Percentiles rank a stretch among this genome's conserved stretches.
phyloP scores from a whole-genome alignment of 2,797 vertebrate genomes.

The Pempheris klunzingeri region DNA sequence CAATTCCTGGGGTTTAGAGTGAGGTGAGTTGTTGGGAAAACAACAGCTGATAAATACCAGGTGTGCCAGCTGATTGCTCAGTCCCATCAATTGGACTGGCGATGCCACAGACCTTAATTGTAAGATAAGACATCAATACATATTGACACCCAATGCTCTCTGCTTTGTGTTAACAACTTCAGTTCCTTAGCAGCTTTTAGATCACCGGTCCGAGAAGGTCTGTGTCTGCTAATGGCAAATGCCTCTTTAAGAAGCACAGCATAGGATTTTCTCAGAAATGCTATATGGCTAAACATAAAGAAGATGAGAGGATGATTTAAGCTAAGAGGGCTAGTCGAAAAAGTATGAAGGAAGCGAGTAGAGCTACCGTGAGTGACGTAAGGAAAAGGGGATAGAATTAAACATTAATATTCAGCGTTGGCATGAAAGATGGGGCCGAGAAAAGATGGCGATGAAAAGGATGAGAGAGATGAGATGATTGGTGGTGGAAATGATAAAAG shows the following conservation, averaged over 20 bases:
- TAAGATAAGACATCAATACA: not conserved
- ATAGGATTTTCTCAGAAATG: constrained; percentile 1
- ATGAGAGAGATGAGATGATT: constrained; percentile 66
- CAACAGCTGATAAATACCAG: not conserved
- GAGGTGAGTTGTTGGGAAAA: not conserved
- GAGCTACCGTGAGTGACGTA: constrained; percentile 26
- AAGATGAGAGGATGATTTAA: constrained; percentile 21
- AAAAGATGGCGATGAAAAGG: too few relatives aligned
- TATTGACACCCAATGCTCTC: not conserved
- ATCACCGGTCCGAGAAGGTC: not conserved
- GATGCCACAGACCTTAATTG: not conserved
- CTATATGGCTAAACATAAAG: constrained; percentile 3
- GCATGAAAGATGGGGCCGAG: constrained; percentile 55
- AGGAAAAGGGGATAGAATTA: constrained; percentile 37
- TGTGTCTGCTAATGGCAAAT: not conserved
- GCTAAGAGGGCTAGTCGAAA: not conserved
- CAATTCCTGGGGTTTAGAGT: too few relatives aligned
- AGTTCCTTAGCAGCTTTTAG: not conserved
- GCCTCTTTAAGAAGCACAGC: not conserved
- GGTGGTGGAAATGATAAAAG: constrained; percentile 54
- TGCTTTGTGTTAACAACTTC: not conserved
- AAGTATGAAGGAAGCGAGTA: constrained; percentile 10
- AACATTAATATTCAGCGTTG: constrained; percentile 67
- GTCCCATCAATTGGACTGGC: not conserved
- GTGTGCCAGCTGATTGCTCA: not conserved